These are phyloP conservation scores for Oryzias curvinotus DNA, from an alignment of 2,113 vertebrate genomes.

Conservation along the genomic window DNA sequence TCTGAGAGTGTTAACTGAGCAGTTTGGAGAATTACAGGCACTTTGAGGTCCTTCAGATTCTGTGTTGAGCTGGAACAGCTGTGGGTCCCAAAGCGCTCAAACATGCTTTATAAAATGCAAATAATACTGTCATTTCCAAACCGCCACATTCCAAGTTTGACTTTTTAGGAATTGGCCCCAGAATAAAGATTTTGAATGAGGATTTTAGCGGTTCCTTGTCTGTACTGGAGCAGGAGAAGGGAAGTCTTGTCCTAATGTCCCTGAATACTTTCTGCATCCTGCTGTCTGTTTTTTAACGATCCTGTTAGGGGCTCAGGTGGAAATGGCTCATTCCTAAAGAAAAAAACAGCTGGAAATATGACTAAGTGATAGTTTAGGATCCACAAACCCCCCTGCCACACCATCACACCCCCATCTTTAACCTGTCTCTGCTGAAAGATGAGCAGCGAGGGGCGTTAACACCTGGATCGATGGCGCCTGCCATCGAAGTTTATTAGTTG, in stretches of 20 bases:
- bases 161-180: constrained; percentile 6
- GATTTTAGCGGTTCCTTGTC: no score
- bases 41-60: neutral
- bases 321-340: constrained; percentile 14
- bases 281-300: constrained; percentile 42
- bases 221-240: no score
- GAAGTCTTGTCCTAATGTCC: constrained; percentile 23
- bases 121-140: neutral
- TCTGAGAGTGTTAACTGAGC: constrained; percentile 33
- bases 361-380: constrained; percentile 25
- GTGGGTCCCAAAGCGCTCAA: neutral
- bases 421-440: constrained; percentile 22
- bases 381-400: neutral
- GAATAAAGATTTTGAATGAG: neutral
- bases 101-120: neutral
- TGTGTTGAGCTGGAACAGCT: neutral
- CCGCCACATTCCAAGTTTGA: neutral
- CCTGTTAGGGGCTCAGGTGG: neutral
- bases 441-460: constrained; percentile 12
- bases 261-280: neutral
- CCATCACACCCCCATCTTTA: neutral
- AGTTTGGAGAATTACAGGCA: constrained; percentile 13
- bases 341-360: constrained; percentile 41
- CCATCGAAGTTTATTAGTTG: constrained; percentile 5
- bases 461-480: constrained; percentile 37